Conservation (phyloP, 2,113 vertebrate species). For the Lanius collurio region DNA sequence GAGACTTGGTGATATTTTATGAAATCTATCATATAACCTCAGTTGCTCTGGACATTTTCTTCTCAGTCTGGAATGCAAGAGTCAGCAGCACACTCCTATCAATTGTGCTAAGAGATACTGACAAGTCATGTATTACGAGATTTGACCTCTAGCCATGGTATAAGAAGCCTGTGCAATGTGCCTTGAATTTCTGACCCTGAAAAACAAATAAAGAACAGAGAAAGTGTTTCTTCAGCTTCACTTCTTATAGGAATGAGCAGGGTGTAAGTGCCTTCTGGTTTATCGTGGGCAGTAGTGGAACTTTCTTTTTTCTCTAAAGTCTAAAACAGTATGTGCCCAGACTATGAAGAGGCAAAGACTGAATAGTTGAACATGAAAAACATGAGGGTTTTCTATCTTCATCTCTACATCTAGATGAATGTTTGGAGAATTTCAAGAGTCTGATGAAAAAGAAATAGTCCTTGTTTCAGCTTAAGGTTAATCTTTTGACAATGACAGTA, state of each 20-base stretch:
- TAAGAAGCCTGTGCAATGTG: constrained; percentile 45
- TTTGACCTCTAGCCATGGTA: constrained; percentile 55
- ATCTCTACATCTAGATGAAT: neutral
- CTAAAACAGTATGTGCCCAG: neutral
- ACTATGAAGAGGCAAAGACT: neutral
- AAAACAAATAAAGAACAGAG: constrained; percentile 61
- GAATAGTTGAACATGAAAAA: neutral
- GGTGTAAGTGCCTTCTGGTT: constrained; percentile 32
- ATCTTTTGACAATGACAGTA: neutral
- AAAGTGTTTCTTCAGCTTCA: constrained; percentile 52
- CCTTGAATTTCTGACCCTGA: constrained; percentile 65
- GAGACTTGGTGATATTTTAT: constrained; percentile 43
- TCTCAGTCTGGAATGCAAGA: constrained; percentile 47
- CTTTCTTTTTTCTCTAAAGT: constrained; percentile 31
- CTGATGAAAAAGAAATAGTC: neutral
- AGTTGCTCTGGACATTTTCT: constrained; percentile 50
- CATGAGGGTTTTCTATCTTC: neutral
- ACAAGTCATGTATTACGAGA: constrained; percentile 61
- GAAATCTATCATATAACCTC: constrained; percentile 51
- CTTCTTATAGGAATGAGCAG: constrained; percentile 31
- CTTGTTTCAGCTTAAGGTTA: neutral
- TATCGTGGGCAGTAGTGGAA: constrained; percentile 5
- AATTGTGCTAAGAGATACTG: constrained; percentile 68
- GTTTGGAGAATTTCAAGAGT: neutral
- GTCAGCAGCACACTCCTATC: constrained; percentile 60